Base-by-base conservation (phyloP, 1,140 invertebrate species). In the Aphelinus atriplicis region DNA sequence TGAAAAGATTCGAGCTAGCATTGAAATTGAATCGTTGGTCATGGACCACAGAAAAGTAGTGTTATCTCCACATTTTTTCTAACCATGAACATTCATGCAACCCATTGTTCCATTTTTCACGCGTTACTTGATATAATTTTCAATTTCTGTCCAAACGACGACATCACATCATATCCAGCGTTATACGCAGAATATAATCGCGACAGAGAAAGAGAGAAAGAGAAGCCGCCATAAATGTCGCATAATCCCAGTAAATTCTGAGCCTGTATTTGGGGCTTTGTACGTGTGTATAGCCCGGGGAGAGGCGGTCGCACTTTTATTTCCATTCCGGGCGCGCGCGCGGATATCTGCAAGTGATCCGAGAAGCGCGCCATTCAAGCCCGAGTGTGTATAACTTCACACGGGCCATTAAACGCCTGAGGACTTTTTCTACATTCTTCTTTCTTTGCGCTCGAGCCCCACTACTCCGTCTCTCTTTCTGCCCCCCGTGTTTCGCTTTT, bases 311-410 rank as follows among this genome's bases (percentile, higher is more conserved):
- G 77, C 77, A 77, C 78, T 79, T 76, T 53, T 9, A 53, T 53
- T 6, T 53, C 4, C 9, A 78, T 76, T 75, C 73, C 75, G 77
- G 61, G 71, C 69, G 74, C 70, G 26, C 46, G 67, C 69, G 77
- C 7, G 71, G 69, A 77, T 79, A 78, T 79, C 63, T 75, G 71
- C 63, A 78, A 78, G 79, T 78, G 79, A 81, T 79, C 77, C 78
- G 77, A 79, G 78, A 76, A 78, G 45, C 46, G 10, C 73, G 57
- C 68, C 63, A 73, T 78, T 72, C 73, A 74, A 79, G 72, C 45
- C 60, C 26, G 9, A 78, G 76, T 73, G 78, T 61, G 63, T 67
- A 71, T 75, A 78, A 76, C 76, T 57, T 71, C 79, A 78, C 7
- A 66, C 69, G 78, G 69, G 7, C 78, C 80, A 80, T 81, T 81